Evolutionary conservation across 2,888 invertebrate genomes (phyloP), one percentile per base, ranked within the genome.

Genomic region (Ashinkailepas kermadecensis): DNA sequence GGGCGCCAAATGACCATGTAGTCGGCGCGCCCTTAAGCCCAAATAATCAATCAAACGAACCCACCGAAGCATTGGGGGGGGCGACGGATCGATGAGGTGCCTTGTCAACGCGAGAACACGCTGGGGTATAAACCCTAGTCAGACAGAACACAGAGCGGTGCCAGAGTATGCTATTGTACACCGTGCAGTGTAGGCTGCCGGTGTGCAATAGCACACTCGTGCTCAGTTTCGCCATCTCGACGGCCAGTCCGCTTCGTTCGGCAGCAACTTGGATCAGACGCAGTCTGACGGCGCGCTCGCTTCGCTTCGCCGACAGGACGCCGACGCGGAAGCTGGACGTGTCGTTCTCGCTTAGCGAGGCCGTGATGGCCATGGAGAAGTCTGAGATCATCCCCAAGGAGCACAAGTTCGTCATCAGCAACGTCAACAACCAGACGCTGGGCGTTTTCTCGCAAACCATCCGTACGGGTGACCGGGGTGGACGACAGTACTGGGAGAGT

Each of bases 381-480:
- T 62, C 81, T 1, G 82, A 83, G 70, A 82, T 81, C 82, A 95
- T 96, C 86, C 97, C 97, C 0, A 95, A 94, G 86, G 95, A 97
- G 86, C 97, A 97, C 87, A 92, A 94, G 84, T 91, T 98, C 84
- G 94, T 96, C 86, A 94, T 97, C 78, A 95, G 96, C 0, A 94
- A 94, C 84, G 95, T 97, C 3, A 94, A 94, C 0, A 92, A 94
- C 85, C 97, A 97, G 89, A 95, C 95, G 39, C 89, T 98, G 83
- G 96, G 95, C 80, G 96, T 97, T 21, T 96, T 97, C 88, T 95
- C 96, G 56, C 95, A 96, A 88, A 90, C 91, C 85, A 91, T 90
- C 81, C 93, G 93, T 93, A 89, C 90, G 21, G 64, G 39, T 39
- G 39, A 39, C 39, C 39, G 4, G 39, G 39, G 2, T 39, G 39